phyloP scores from a whole-genome alignment of 2,888 invertebrate genomes.

The Lithophane semibrunnea region DNA sequence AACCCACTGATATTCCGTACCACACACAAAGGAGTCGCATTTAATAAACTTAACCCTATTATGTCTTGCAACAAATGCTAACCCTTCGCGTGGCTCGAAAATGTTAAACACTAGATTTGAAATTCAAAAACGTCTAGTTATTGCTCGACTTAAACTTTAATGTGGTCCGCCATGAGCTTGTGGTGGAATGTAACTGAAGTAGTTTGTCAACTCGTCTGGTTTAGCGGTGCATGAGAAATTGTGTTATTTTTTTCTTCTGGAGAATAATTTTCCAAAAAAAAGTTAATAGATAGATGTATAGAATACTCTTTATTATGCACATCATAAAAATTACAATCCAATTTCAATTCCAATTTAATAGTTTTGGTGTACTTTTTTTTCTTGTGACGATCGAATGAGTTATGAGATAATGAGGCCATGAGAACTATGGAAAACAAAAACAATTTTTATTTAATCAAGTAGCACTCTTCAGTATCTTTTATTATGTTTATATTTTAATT shows the following conservation, averaged over 20 bases:
- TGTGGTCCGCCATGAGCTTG: conserved; percentile 71
- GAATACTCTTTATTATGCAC: no score
- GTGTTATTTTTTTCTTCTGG: neutral
- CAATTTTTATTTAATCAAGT: no score
- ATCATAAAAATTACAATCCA: no score
- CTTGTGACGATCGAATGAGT: neutral
- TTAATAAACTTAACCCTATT: conserved; percentile 62
- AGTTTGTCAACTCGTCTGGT: conserved; percentile 34
- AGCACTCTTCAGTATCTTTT: no score
- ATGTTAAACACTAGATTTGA: conserved; percentile 80
- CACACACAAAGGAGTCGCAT: conserved; percentile 54
- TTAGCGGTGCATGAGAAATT: conserved; percentile 11
- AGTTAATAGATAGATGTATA: neutral
- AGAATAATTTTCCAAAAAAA: neutral
- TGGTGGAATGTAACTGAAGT: conserved; percentile 33
- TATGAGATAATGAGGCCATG: neutral
- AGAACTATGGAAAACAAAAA: no score
- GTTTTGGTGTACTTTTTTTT: neutral
- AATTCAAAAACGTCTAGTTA: conserved; percentile 79
- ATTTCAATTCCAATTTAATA: no score
- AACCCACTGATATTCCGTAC: conserved; percentile 15
- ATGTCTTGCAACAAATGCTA: conserved; percentile 59
- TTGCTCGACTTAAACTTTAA: conserved; percentile 74
- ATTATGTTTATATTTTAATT: no score
- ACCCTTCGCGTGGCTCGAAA: conserved; percentile 71